Evolutionary conservation across 2,888 invertebrate genomes (phyloP), one percentile per base, ranked within the genome.

Genomic region (Mimumesa dahlbomi): DNA sequence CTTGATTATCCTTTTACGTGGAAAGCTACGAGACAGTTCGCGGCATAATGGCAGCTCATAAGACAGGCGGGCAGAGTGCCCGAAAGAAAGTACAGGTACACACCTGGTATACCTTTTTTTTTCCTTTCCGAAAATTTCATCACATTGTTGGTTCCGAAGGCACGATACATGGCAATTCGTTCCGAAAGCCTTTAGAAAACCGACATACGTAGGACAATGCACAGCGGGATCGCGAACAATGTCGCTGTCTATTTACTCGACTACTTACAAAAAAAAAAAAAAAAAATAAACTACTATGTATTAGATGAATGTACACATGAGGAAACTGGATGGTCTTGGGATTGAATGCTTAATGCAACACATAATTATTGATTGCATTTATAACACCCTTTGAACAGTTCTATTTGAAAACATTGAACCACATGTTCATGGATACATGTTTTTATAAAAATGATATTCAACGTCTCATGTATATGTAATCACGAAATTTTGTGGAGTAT

Each of bases 31-130:
- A 54, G 42, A 46, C 54, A 38, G 31, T 62, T 61, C 61, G 56
- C 48, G 65, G 42, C 49, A 43, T 75, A 84, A 91, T 91, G 90
- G 89, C 90, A 85, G 84, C 90, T 67, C 90, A 90, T 75, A 91
- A 91, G 81, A 88, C 90, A 73, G 89, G 90, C 79, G 90, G 90
- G 64, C 91, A 91, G 81, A 90, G 89, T 72, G 90, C 89, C 73
- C 88, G 91, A 50, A 91, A 91, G 82, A 91, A 91, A 89, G 90
- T 91, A 21, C 91, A 91, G 90, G 91, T 91, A 89, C 48, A 43
- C 29, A 21, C 19, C 5, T 13, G 6, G 1, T 40, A 45, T 38
- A 16, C 21, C 2, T n/a, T 45, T 34, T 7, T 16, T 0, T 11
- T 13, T 9, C 13, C 14, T 6, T 31, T 50, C 2, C 4, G 2